Conservation (phyloP, 2,113 vertebrate genomes). For the Copsychus sechellarum region DNA sequence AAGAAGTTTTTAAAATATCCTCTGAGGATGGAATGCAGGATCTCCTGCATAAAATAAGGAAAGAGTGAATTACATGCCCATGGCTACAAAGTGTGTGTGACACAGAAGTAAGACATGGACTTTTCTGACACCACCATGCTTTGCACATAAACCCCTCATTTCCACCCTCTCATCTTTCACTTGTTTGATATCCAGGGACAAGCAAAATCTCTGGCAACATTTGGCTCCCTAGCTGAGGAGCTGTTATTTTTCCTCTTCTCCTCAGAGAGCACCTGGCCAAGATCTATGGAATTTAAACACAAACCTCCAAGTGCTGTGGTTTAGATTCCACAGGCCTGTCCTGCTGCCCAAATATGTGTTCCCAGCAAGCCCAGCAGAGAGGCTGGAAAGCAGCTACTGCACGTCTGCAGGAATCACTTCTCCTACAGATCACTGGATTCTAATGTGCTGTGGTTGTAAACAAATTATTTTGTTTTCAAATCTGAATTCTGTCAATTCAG, state of each 20-base stretch:
- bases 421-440: background rate
- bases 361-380: background rate
- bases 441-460: background rate
- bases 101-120: background rate
- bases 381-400: background rate
- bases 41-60: background rate
- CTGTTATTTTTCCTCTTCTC: background rate
- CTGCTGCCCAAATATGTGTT: background rate
- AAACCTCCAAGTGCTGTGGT: background rate
- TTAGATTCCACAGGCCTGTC: background rate
- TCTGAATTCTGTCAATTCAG: background rate
- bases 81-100: background rate
- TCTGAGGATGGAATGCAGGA: background rate
- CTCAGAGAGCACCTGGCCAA: background rate
- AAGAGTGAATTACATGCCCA: accelerated
- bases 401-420: background rate
- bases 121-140: accelerated
- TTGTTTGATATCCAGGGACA: background rate
- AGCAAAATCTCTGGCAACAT: background rate
- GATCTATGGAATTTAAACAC: conserved; percentile 30
- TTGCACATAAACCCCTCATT: background rate
- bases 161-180: background rate
- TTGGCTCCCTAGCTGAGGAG: background rate
- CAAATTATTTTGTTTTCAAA: background rate
- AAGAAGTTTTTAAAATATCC: background rate